phyloP scores from a whole-genome alignment of 2,888 invertebrate species.

The Callosobruchus maculatus region DNA sequence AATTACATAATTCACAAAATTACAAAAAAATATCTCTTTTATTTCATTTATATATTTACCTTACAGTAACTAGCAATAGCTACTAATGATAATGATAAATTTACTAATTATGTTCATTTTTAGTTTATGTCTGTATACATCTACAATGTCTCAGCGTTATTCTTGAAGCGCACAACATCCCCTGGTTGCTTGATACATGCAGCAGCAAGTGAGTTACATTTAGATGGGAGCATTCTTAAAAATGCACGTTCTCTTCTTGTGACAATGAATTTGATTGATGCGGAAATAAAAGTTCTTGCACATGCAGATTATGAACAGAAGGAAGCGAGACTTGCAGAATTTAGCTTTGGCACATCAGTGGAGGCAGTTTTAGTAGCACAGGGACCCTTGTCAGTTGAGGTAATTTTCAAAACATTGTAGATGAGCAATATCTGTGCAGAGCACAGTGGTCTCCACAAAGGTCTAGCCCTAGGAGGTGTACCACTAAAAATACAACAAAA shows the following conservation, averaged over 20 bases:
- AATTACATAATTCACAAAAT: too few relatives aligned
- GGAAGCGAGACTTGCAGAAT: constrained; percentile 68
- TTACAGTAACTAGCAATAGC: too few relatives aligned
- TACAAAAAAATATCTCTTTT: too few relatives aligned
- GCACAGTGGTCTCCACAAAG: too few relatives aligned
- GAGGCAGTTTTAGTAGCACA: constrained; percentile 78
- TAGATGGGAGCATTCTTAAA: constrained; percentile 68
- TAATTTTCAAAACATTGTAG: constrained; percentile 36
- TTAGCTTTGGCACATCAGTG: constrained; percentile 68
- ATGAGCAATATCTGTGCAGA: too few relatives aligned
- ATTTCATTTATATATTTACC: too few relatives aligned
- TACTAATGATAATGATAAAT: not conserved
- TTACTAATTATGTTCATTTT: constrained; percentile 4
- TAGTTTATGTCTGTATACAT: constrained; percentile 85
- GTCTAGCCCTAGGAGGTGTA: too few relatives aligned
- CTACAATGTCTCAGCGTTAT: constrained; percentile 65
- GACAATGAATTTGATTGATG: constrained; percentile 66
- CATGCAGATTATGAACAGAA: constrained; percentile 49
- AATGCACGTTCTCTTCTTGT: constrained; percentile 68
- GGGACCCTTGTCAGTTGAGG: constrained; percentile 82
- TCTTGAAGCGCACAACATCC: constrained; percentile 57
- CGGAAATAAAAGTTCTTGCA: constrained; percentile 59
- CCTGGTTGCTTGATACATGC: constrained; percentile 69
- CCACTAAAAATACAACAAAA: too few relatives aligned
- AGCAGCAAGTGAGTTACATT: constrained; percentile 64